phyloP scores from a whole-genome alignment of 92 coral and sea anemone genomes.

The Bergia puertoricense region DNA sequence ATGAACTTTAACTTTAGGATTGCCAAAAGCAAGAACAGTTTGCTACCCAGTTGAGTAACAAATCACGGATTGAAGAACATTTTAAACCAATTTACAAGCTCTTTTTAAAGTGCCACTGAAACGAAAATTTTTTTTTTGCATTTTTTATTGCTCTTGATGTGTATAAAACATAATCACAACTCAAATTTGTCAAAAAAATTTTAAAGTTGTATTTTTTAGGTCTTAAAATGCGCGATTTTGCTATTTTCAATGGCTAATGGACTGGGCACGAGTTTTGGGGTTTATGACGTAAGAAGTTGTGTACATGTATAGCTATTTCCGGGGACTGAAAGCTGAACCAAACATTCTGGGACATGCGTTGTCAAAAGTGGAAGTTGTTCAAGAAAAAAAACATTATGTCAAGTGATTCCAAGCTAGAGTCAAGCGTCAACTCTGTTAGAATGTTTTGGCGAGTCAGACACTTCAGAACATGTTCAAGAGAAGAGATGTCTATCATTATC shows the following conservation, averaged over 20 bases:
- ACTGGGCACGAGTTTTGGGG: slow-evolving; percentile 23
- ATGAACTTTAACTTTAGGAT: too few relatives aligned
- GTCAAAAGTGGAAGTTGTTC: slow-evolving; percentile 27
- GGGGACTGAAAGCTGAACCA: slow-evolving; percentile 28
- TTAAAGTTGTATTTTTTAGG: slow-evolving; percentile 22
- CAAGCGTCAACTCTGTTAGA: slow-evolving; percentile 27
- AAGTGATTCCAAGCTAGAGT: slow-evolving; percentile 23
- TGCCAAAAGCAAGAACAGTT: too few relatives aligned
- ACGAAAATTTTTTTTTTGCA: too few relatives aligned
- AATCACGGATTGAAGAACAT: too few relatives aligned
- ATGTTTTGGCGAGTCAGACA: slow-evolving; percentile 30
- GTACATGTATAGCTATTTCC: slow-evolving; percentile 28
- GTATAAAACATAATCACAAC: too few relatives aligned
- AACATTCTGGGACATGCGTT: slow-evolving; percentile 26
- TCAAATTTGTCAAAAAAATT: too few relatives aligned
- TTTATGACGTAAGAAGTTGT: slow-evolving; percentile 21
- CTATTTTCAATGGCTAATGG: slow-evolving; percentile 21
- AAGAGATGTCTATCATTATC: slow-evolving; percentile 23
- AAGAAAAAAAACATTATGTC: slow-evolving; percentile 13
- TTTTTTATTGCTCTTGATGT: too few relatives aligned
- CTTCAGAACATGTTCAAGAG: slow-evolving; percentile 27
- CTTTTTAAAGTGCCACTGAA: too few relatives aligned
- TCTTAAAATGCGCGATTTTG: slow-evolving; percentile 19
- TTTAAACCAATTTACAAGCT: too few relatives aligned
- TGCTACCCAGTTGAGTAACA: too few relatives aligned